A percentile compares a stretch with the other conserved stretches of the same genome.
Conservation (phyloP, 2,888 invertebrate species). For the Colletes collaris region DNA sequence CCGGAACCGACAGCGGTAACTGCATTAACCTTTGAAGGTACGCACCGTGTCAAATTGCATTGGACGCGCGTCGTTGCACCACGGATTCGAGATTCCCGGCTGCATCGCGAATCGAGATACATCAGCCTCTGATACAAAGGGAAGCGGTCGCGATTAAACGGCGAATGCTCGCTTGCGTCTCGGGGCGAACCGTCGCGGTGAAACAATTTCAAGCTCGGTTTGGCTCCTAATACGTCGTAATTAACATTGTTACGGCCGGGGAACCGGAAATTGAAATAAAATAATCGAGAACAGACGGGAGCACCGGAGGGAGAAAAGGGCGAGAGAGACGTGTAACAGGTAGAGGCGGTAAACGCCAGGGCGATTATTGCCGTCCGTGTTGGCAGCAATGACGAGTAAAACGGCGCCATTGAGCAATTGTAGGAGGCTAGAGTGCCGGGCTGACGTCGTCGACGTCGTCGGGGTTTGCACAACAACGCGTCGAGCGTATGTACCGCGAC, state of each 20-base stretch:
- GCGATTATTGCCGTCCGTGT: slow-evolving; percentile 62
- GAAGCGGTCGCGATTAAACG: slow-evolving; percentile 57
- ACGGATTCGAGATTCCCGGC: slow-evolving; percentile 53
- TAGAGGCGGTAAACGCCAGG: slow-evolving; percentile 71
- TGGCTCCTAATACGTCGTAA: slow-evolving; percentile 3
- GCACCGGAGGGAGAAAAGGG: background rate
- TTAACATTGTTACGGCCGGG: slow-evolving; percentile 6
- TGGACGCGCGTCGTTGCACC: slow-evolving; percentile 58
- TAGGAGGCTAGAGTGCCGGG: slow-evolving; percentile 47
- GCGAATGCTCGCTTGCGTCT: slow-evolving; percentile 1
- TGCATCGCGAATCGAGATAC: slow-evolving; percentile 34
- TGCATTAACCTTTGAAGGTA: slow-evolving; percentile 58
- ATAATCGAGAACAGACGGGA: slow-evolving; percentile 56
- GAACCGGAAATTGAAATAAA: too few species aligned
- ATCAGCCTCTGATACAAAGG: slow-evolving; percentile 52
- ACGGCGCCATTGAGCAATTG: slow-evolving; percentile 70
- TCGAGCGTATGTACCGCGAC: slow-evolving; percentile 10
- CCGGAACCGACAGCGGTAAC: slow-evolving; percentile 58
- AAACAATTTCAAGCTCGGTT: background rate
- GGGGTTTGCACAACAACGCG: slow-evolving; percentile 62
- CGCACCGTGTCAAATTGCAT: slow-evolving; percentile 57
- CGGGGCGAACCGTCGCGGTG: background rate
- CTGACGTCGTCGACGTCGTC: slow-evolving; percentile 22
- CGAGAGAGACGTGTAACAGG: slow-evolving; percentile 62
- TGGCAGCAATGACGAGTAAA: slow-evolving; percentile 56